Percentiles rank a stretch among this genome's conserved stretches.
Conservation (phyloP, 2,888 invertebrate species). For the Ganaspis brasiliensis region DNA sequence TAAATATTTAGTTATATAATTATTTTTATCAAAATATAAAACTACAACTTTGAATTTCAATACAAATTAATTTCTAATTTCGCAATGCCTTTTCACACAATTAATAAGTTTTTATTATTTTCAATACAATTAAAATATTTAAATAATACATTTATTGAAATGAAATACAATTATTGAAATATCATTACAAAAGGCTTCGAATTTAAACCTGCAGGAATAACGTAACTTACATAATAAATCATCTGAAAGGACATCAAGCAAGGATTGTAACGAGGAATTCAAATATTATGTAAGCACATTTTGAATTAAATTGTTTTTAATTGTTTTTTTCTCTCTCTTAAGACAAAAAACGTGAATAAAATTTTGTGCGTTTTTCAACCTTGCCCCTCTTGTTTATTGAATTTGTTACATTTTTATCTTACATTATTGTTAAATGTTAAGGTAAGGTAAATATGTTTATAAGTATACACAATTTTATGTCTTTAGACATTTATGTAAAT, state of each 20-base stretch:
- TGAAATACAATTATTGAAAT: neutral
- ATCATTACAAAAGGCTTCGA: neutral
- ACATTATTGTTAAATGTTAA: neutral
- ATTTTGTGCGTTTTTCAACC: neutral
- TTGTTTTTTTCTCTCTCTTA: neutral
- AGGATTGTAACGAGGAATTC: slow-evolving; percentile 43
- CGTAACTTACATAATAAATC: slow-evolving; percentile 44
- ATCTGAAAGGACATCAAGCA: slow-evolving; percentile 38
- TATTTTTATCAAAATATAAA: too few relatives aligned
- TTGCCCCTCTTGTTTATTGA: neutral
- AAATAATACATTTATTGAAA: too few relatives aligned
- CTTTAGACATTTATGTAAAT: too few relatives aligned
- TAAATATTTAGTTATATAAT: too few relatives aligned
- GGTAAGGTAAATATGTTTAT: neutral
- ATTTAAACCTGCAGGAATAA: slow-evolving; percentile 42
- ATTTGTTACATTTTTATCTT: neutral
- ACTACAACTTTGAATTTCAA: too few relatives aligned
- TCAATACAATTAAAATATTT: too few relatives aligned
- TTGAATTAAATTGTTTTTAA: slow-evolving; percentile 18
- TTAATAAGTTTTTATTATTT: too few relatives aligned
- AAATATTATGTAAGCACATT: slow-evolving; percentile 40
- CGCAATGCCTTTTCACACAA: too few relatives aligned
- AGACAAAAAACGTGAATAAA: neutral
- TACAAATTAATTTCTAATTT: too few relatives aligned
- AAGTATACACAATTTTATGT: too few relatives aligned